Evolutionary conservation across 92 coral and sea anemone genomes (phyloP).

Genomic region (Porites evermanni): DNA sequence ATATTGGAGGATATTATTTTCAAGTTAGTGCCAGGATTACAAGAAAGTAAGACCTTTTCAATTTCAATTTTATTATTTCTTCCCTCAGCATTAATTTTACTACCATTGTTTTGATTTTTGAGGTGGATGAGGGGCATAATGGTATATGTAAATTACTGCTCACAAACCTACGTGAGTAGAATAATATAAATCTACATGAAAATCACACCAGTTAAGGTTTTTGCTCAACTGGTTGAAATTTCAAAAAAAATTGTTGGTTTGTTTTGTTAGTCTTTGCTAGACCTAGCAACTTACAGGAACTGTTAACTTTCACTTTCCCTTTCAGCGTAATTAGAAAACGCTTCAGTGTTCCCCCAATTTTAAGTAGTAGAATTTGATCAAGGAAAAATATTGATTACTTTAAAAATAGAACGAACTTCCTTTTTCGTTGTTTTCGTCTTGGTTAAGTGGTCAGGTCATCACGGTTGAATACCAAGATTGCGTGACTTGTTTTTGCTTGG

Average conservation of each 20-base stretch:
- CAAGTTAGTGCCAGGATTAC: conserved; percentile 85
- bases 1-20: conserved; percentile 82
- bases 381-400: background rate
- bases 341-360: background rate
- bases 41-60: conserved; percentile 68
- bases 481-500: conserved; percentile 7
- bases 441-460: background rate
- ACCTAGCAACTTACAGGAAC: conserved; percentile 25
- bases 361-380: background rate
- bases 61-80: background rate
- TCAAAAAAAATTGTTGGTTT: background rate
- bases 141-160: background rate
- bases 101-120: background rate
- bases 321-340: conserved; percentile 1
- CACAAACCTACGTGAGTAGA: background rate
- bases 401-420: conserved; percentile 49
- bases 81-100: background rate
- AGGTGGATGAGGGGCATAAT: background rate
- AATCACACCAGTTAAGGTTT: background rate
- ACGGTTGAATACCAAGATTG: background rate
- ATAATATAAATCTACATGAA: background rate
- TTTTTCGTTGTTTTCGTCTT: background rate
- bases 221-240: background rate
- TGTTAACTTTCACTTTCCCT: conserved; percentile 29
- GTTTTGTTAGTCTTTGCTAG: background rate